These are phyloP conservation scores for Lichenostomus cassidix DNA, from an alignment of 2,113 vertebrate species.

Conservation along the genomic window DNA sequence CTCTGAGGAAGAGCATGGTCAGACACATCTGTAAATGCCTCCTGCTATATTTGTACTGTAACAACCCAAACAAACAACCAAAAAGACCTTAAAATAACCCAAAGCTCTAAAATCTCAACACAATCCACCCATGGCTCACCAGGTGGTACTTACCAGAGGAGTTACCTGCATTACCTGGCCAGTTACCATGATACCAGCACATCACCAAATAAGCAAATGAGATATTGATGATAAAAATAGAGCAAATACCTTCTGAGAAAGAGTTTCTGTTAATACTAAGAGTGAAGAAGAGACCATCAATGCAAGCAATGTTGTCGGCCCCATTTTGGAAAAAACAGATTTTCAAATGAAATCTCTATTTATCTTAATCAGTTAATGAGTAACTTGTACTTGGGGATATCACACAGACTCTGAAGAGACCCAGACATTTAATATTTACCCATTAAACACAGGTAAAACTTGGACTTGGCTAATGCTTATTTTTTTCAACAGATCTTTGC, in stretches of 20 bases:
- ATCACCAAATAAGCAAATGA: neutral
- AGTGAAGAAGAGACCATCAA: slow-evolving; percentile 34
- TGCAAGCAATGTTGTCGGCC: neutral
- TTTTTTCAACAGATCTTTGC: neutral
- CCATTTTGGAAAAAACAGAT: slow-evolving; percentile 49
- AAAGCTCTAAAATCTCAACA: neutral
- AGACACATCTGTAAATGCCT: neutral
- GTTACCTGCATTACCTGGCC: neutral
- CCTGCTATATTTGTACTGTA: neutral
- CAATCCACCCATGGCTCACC: neutral
- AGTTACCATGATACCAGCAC: accelerated
- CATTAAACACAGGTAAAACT: neutral
- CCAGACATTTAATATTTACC: slow-evolving; percentile 45
- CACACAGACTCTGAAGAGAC: slow-evolving; percentile 11
- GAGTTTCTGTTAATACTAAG: neutral
- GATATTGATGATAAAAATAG: neutral
- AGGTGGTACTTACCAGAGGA: neutral
- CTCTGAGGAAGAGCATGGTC: accelerated
- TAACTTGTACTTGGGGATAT: slow-evolving; percentile 13
- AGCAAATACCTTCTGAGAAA: slow-evolving; percentile 56
- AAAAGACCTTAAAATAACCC: neutral
- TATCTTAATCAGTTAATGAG: slow-evolving; percentile 58
- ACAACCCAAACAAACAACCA: neutral
- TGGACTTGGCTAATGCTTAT: neutral
- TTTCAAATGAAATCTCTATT: neutral